Conservation (phyloP, 2,888 invertebrate genomes). For the Timema cristinae region DNA sequence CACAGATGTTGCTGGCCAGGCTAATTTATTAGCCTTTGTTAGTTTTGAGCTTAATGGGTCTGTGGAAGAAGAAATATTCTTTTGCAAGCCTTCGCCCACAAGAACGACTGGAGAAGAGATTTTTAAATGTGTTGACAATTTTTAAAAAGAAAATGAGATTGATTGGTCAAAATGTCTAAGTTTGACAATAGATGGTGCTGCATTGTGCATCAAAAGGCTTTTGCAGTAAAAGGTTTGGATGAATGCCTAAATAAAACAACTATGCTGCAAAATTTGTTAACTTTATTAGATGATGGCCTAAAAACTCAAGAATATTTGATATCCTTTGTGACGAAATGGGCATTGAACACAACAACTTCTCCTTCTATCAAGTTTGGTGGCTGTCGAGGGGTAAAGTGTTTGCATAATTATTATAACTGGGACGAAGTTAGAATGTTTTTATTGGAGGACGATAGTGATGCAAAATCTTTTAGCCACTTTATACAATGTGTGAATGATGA, state of each 20-base stretch:
- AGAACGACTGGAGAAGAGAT: too few species aligned
- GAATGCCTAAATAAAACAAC: slow-evolving; percentile 10
- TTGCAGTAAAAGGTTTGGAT: slow-evolving; percentile 12
- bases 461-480: background rate
- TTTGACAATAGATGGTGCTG: slow-evolving; percentile 1
- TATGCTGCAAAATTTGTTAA: background rate
- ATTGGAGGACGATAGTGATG: background rate
- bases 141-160: background rate
- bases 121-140: background rate
- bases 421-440: slow-evolving; percentile 3
- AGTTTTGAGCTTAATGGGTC: too few species aligned
- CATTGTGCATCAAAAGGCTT: too few species aligned
- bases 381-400: slow-evolving; percentile 19
- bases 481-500: background rate
- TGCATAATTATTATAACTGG: slow-evolving; percentile 6
- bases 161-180: background rate
- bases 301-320: background rate
- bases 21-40: too few species aligned
- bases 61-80: too few species aligned
- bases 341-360: slow-evolving; percentile 17
- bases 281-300: background rate
- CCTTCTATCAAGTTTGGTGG: slow-evolving; percentile 21
- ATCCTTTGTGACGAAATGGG: slow-evolving; percentile 12
- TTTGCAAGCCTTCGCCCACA: too few species aligned
- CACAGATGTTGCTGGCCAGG: background rate